Conservation (phyloP, 64 coral and sea anemone genomes). For the Stylophora pistillata region DNA sequence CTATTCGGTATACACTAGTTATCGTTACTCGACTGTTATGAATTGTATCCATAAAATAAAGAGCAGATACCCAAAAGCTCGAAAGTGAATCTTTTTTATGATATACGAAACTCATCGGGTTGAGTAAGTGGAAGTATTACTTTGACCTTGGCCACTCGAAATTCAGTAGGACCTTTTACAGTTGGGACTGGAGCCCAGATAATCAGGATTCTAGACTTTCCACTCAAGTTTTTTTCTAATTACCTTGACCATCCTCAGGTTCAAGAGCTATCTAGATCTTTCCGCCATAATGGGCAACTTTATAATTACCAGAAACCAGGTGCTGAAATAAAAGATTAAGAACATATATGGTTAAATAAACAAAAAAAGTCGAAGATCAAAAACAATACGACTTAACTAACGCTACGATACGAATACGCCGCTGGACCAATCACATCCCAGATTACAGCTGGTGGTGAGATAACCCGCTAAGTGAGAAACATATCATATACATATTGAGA, state of each 20-base stretch:
- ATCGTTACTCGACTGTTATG: no score
- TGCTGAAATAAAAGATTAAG: not conserved
- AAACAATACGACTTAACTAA: not conserved
- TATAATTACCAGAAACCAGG: not conserved
- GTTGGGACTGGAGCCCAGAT: no score
- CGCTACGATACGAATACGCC: not conserved
- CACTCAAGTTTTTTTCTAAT: not conserved
- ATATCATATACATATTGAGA: not conserved
- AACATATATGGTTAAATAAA: not conserved
- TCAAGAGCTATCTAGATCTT: not conserved
- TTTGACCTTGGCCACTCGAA: no score
- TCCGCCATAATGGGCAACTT: not conserved
- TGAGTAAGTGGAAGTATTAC: no score
- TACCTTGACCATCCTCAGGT: not conserved
- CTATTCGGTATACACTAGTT: no score
- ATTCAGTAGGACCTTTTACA: no score
- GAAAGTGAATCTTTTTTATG: no score
- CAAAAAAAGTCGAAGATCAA: not conserved
- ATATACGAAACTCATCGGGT: no score
- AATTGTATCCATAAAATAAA: no score
- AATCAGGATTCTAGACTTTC: not conserved
- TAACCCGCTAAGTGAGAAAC: not conserved
- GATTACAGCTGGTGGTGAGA: not conserved
- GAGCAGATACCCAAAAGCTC: no score
- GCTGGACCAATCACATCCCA: not conserved